Evolutionary conservation across 1,140 invertebrate genomes (phyloP).

Genomic region (Drosophila pruinosa): DNA sequence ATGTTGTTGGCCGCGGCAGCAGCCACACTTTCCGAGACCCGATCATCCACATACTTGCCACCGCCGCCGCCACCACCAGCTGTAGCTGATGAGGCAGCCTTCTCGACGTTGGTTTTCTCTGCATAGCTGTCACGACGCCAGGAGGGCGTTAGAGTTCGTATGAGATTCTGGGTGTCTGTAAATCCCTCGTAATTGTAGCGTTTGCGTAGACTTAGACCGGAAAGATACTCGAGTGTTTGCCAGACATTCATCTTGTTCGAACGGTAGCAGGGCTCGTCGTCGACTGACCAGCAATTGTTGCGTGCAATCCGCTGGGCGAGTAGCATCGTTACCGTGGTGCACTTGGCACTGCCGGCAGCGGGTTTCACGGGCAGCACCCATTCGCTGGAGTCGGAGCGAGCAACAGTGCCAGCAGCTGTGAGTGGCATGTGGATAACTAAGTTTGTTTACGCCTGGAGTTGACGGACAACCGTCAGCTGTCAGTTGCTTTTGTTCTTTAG

Average conservation of each 20-base stretch:
- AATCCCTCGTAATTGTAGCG: slow-evolving; percentile 79
- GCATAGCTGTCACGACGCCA: slow-evolving; percentile 75
- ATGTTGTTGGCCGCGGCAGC: slow-evolving; percentile 25
- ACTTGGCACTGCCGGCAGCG: slow-evolving; percentile 36
- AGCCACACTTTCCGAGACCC: slow-evolving; percentile 11
- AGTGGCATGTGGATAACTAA: slow-evolving; percentile 65
- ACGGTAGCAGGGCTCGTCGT: slow-evolving; percentile 72
- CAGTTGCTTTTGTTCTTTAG: neutral
- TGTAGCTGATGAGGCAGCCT: neutral
- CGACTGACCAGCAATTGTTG: slow-evolving; percentile 80
- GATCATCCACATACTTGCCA: slow-evolving; percentile 48
- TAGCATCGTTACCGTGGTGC: slow-evolving; percentile 78
- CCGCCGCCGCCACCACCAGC: neutral
- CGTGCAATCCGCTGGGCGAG: slow-evolving; percentile 75
- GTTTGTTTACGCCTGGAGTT: slow-evolving; percentile 53
- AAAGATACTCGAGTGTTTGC: slow-evolving; percentile 77
- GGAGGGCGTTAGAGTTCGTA: slow-evolving; percentile 71
- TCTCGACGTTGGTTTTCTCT: slow-evolving; percentile 62
- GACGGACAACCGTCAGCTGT: neutral
- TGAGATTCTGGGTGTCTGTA: slow-evolving; percentile 67
- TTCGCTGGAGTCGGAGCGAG: slow-evolving; percentile 57
- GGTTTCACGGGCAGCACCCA: slow-evolving; percentile 52
- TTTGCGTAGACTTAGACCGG: slow-evolving; percentile 68
- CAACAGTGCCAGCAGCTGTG: slow-evolving; percentile 63
- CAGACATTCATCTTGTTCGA: slow-evolving; percentile 82